These are phyloP conservation scores for Brachionus rotundiformis DNA, from an alignment of 1,140 invertebrate species.

Conservation along the genomic window DNA sequence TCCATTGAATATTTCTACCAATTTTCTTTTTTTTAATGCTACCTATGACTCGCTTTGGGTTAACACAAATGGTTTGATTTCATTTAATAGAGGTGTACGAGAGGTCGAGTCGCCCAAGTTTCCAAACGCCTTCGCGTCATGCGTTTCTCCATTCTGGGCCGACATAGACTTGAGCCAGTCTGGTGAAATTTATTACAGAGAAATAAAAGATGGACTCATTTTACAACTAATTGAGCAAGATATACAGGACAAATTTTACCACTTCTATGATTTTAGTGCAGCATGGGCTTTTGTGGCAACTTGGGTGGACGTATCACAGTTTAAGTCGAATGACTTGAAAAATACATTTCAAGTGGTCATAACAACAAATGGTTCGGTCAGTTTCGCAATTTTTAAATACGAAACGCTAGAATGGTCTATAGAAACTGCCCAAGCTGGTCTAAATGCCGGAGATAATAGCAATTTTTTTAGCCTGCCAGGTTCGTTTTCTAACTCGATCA, in stretches of 20 bases:
- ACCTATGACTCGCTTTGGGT: background rate
- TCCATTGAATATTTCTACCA: background rate
- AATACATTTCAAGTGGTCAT: constrained; percentile 52
- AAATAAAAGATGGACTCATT: background rate
- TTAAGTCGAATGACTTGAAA: background rate
- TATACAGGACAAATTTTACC: background rate
- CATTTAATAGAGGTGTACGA: background rate
- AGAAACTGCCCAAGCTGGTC: background rate
- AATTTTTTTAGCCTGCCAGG: background rate
- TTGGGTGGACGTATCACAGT: background rate
- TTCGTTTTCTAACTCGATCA: background rate
- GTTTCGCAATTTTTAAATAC: constrained; percentile 52
- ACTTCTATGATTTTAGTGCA: background rate
- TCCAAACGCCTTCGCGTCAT: background rate
- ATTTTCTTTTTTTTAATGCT: background rate
- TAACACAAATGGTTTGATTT: constrained; percentile 26
- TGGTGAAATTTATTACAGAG: constrained; percentile 6
- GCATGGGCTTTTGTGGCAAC: constrained; percentile 30
- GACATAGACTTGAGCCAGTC: background rate
- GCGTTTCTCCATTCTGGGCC: constrained; percentile 10
- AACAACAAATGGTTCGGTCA: background rate
- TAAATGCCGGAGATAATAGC: background rate
- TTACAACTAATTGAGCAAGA: background rate
- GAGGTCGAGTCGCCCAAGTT: background rate
- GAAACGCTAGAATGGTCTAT: constrained; percentile 30